Base-by-base conservation (phyloP, 2,888 invertebrate species). In the Steinernema scapterisci region DNA sequence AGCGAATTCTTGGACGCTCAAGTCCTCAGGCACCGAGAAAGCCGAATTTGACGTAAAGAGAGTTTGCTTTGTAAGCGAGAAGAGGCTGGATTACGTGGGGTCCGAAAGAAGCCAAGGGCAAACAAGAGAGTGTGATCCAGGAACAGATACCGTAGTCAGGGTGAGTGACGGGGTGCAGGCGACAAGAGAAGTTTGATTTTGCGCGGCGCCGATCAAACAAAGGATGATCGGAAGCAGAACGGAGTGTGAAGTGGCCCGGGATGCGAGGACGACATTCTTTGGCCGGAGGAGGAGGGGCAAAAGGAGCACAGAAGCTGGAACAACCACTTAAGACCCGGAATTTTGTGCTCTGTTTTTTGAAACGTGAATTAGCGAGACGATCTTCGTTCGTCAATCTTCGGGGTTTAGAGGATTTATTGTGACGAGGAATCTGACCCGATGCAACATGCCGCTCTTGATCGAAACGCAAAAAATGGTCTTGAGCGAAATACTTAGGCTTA, bases 131-230 rank as follows among this genome's bases (percentile, higher is more conserved):
- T 63, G 63, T 63, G 63, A 63, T 31, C 16, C 16, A 16, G 6
- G 63, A 31, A 21, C 54, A 54, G 21, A 54, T 54, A 54, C 54
- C 16, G 54, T 54, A 54, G 54, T 21, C 21, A 21, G 13, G 54
- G 21, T 11, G 54, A 6, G 51, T 19, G 51, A 1, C 23, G 13
- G 21, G 54, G 3, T 11, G 7, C 21, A 16, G 23, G 54, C 21
- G 38, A 16, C 16, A 5, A 13, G 63, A 3, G 54, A 21, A 54
- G 54, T 6, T 25, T 63, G 25, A 63, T 63, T 63, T 27, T 16
- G 31, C 31, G 63, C 23, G 19, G 31, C 38, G 63, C 23, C 27
- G 27, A 25, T 63, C 63, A 63, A 63, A 63, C 63, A 63, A 63
- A 63, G 19, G 31, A 13, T 6, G 25, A 54, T 23, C 25, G 54